Evolutionary conservation across 2,113 vertebrate species (phyloP).

Genomic region (Bufo gargarizans): DNA sequence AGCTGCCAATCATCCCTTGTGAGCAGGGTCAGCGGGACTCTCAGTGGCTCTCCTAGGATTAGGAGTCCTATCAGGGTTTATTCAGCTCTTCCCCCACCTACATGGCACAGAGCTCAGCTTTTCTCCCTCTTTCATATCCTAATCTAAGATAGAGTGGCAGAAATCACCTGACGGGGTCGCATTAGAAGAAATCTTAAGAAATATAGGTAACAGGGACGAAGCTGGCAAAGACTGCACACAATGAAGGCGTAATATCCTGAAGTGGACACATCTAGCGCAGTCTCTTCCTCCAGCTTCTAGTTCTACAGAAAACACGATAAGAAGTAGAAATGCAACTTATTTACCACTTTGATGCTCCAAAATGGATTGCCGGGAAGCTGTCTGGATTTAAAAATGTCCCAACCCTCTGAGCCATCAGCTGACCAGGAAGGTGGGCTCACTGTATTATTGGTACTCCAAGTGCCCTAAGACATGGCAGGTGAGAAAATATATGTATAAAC

Average conservation of each 20-base stretch:
- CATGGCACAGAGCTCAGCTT: too few relatives aligned
- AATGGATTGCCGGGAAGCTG: conserved; percentile 85
- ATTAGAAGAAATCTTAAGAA: background rate
- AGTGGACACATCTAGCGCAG: background rate
- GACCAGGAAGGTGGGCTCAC: conserved; percentile 93
- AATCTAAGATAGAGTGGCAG: too few relatives aligned
- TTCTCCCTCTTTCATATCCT: too few relatives aligned
- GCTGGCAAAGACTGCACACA: background rate
- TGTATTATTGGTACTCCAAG: conserved; percentile 91
- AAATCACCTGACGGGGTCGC: too few relatives aligned
- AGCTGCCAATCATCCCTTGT: too few relatives aligned
- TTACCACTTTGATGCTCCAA: conserved; percentile 99
- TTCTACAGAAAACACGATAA: conserved; percentile 57
- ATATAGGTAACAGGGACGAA: background rate
- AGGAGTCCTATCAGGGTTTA: too few relatives aligned
- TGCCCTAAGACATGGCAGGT: conserved; percentile 86
- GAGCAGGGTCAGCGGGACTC: too few relatives aligned
- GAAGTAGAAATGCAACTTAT: conserved; percentile 82
- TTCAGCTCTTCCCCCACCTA: too few relatives aligned
- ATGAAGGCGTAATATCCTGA: background rate
- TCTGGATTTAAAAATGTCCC: conserved; percentile 89
- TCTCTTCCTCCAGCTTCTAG: too few relatives aligned
- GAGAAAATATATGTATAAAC: conserved; percentile 91
- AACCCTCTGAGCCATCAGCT: conserved; percentile 89
- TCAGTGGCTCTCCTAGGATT: too few relatives aligned